These are phyloP conservation scores for Cebidichthys violaceus DNA, from an alignment of 2,113 vertebrate genomes.

Conservation along the genomic window DNA sequence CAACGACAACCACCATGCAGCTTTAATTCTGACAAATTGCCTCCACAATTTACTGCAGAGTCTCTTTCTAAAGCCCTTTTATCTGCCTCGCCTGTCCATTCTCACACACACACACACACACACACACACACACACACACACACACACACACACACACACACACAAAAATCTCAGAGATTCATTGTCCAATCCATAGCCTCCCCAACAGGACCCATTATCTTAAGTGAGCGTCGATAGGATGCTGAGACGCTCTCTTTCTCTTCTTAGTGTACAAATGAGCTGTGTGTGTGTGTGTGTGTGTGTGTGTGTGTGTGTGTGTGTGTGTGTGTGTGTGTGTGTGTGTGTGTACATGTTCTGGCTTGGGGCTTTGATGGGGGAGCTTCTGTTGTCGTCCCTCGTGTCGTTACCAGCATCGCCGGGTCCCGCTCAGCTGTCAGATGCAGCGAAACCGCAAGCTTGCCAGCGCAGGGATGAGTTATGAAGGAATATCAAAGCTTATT, in stretches of 20 bases:
- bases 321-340: background rate
- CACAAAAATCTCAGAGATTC: constrained; percentile 27
- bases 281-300: background rate
- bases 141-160: background rate
- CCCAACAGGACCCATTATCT: constrained; percentile 56
- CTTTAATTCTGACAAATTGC: constrained; percentile 67
- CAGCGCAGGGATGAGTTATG: constrained; percentile 31
- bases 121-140: background rate
- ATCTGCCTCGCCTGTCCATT: constrained; percentile 43
- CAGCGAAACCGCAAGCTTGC: background rate
- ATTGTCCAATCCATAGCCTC: constrained; percentile 41
- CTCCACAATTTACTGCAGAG: constrained; percentile 5
- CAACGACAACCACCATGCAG: background rate
- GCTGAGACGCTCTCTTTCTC: constrained; percentile 4
- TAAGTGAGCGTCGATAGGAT: constrained; percentile 55
- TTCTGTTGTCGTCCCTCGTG: constrained; percentile 4
- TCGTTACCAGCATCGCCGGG: constrained; percentile 18
- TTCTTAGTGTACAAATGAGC: constrained; percentile 35
- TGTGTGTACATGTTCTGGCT: too few species aligned
- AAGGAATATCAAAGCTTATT: constrained; percentile 56
- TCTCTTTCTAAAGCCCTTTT: constrained; percentile 50
- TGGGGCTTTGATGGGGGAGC: constrained; percentile 45
- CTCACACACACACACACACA: background rate
- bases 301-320: background rate
- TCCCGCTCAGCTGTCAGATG: constrained; percentile 42